These are phyloP conservation scores for Smittia sp. DNA, from an alignment of 2,888 invertebrate species.

Conservation along the genomic window DNA sequence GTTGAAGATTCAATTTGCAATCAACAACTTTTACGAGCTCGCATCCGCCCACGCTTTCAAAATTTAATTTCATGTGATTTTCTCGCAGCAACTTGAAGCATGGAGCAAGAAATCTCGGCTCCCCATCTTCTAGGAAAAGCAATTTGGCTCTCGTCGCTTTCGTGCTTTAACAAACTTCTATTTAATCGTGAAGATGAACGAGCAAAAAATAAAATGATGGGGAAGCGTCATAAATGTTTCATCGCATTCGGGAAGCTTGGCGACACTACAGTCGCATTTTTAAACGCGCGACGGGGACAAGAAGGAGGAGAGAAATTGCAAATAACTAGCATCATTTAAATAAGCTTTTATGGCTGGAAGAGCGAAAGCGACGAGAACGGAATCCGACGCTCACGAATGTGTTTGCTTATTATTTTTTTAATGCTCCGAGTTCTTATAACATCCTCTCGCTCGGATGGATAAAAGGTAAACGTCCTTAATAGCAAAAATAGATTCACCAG, in stretches of 20 bases:
- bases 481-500: background rate
- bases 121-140: conserved; percentile 6
- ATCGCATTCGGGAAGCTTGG: background rate
- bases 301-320: background rate
- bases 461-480: conserved; percentile 36
- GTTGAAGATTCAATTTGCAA: background rate
- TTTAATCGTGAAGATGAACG: background rate
- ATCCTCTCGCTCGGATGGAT: background rate
- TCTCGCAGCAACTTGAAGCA: background rate
- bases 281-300: background rate
- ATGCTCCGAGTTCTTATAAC: background rate
- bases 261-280: background rate
- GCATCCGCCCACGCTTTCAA: background rate
- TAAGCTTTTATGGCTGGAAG: conserved; percentile 4
- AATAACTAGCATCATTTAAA: conserved; percentile 27
- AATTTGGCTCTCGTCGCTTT: conserved; percentile 20
- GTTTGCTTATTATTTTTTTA: conserved; percentile 19
- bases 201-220: background rate
- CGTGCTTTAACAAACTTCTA: conserved; percentile 24
- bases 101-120: background rate
- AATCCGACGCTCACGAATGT: background rate
- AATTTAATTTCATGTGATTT: conserved; percentile 1
- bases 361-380: background rate
- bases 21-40: background rate
- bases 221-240: conserved; percentile 13